These are phyloP conservation scores for Astropecten irregularis DNA, from an alignment of 53 echinoderm and acorn worm species.

Conservation along the genomic window DNA sequence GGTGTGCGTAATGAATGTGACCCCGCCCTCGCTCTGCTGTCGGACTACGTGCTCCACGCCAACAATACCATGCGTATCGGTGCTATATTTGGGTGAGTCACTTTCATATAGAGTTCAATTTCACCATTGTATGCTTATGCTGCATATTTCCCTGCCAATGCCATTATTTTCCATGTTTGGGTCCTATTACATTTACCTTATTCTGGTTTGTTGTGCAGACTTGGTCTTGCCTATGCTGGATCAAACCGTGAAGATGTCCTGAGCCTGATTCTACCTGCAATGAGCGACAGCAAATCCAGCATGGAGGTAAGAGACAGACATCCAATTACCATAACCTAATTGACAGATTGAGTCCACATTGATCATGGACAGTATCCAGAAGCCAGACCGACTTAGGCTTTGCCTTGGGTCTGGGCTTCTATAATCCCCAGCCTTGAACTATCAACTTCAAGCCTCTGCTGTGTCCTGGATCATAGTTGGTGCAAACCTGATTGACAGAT, in stretches of 20 bases:
- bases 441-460: too few species aligned
- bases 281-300: conserved; percentile 88
- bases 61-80: conserved; percentile 96
- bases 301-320: conserved; percentile 84
- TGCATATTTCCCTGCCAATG: too few species aligned
- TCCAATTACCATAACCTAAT: too few species aligned
- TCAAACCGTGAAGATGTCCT: conserved; percentile 97
- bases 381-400: too few species aligned
- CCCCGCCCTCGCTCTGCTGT: conserved; percentile 83
- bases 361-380: too few species aligned
- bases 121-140: background rate
- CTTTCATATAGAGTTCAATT: background rate
- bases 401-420: too few species aligned
- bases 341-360: too few species aligned
- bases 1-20: conserved; percentile 97
- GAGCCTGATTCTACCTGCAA: conserved; percentile 79
- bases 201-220: too few species aligned
- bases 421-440: too few species aligned
- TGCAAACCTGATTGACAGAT: too few species aligned
- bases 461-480: too few species aligned
- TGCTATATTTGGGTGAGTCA: conserved; percentile 88
- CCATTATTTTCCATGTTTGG: background rate
- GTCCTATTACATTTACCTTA: too few species aligned
- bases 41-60: conserved; percentile 86
- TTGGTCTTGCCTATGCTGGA: conserved; percentile 93